A percentile compares a stretch with the other conserved stretches of the same genome.
Evolutionary conservation across 2,113 vertebrate genomes (phyloP).

Genomic region (Pseudorhombus dupliciocellatus): DNA sequence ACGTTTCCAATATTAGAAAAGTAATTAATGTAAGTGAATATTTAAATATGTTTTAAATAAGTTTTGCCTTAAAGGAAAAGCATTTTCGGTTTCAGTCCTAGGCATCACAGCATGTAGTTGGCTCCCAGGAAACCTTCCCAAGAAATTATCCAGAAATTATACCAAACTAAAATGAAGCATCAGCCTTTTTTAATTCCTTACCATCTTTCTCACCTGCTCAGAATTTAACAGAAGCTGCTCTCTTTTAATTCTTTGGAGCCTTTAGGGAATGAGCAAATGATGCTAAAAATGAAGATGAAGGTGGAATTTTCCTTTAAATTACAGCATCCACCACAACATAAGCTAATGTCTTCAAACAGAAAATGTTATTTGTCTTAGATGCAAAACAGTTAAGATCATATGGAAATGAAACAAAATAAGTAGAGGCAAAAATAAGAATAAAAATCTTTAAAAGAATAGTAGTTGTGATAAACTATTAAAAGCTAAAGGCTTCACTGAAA

Average conservation of each 20-base stretch:
- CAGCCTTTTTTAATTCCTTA: not conserved
- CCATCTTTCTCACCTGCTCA: not conserved
- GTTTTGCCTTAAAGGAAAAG: not conserved
- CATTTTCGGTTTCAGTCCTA: not conserved
- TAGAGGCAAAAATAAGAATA: too few relatives aligned
- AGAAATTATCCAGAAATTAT: not conserved
- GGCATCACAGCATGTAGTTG: not conserved
- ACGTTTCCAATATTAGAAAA: not conserved
- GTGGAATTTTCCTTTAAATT: not conserved
- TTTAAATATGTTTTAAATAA: not conserved
- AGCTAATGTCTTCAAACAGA: not conserved
- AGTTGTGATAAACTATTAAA: not conserved
- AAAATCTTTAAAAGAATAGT: not conserved
- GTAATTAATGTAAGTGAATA: not conserved
- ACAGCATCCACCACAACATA: not conserved
- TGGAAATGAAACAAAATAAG: not conserved
- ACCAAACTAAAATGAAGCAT: not conserved
- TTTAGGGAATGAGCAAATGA: not conserved
- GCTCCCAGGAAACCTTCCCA: not conserved
- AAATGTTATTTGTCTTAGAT: not conserved
- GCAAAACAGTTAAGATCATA: conserved; percentile 13
- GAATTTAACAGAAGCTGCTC: not conserved
- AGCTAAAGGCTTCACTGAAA: not conserved
- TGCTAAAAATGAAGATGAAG: not conserved
- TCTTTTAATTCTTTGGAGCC: not conserved